A percentile compares a stretch with the other conserved stretches of the same genome.
These are phyloP conservation scores for Carettochelys insculpta DNA, from an alignment of 2,113 vertebrate species.

Conservation along the genomic window DNA sequence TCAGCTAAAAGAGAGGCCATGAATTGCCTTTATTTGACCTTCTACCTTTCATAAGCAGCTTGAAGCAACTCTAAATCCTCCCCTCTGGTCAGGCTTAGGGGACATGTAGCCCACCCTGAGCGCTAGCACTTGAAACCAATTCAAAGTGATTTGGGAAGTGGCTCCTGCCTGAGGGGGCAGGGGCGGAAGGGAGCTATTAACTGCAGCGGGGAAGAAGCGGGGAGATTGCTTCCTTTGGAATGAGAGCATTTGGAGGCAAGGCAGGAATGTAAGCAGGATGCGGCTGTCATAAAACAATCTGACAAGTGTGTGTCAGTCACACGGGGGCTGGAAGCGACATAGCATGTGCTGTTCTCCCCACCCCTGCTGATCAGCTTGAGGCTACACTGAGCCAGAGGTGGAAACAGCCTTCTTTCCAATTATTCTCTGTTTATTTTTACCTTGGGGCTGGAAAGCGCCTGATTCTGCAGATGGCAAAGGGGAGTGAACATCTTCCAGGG, in stretches of 20 bases:
- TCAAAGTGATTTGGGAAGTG: slow-evolving; percentile 73
- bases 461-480: not conserved
- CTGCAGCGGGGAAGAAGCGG: slow-evolving; percentile 77
- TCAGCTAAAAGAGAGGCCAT: slow-evolving; percentile 37
- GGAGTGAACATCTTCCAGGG: not conserved
- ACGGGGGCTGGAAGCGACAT: slow-evolving; percentile 57
- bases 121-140: slow-evolving; percentile 60
- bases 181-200: slow-evolving; percentile 88
- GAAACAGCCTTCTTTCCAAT: slow-evolving; percentile 58
- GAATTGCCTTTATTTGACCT: slow-evolving; percentile 48
- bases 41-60: slow-evolving; percentile 42
- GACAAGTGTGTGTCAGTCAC: slow-evolving; percentile 77
- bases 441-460: slow-evolving; percentile 26
- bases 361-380: slow-evolving; percentile 23
- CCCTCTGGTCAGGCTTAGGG: not conserved
- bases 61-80: slow-evolving; percentile 42
- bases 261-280: slow-evolving; percentile 82
- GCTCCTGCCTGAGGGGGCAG: slow-evolving; percentile 75
- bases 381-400: slow-evolving; percentile 38
- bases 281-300: slow-evolving; percentile 81
- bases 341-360: slow-evolving; percentile 6
- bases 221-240: slow-evolving; percentile 82
- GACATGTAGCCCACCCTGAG: slow-evolving; percentile 59
- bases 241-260: slow-evolving; percentile 56
- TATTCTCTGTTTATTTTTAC: slow-evolving; percentile 22